Percentiles rank a stretch among this genome's conserved stretches.
Evolutionary conservation across 1,140 invertebrate genomes (phyloP).

Genomic region (Eciton burchellii): DNA sequence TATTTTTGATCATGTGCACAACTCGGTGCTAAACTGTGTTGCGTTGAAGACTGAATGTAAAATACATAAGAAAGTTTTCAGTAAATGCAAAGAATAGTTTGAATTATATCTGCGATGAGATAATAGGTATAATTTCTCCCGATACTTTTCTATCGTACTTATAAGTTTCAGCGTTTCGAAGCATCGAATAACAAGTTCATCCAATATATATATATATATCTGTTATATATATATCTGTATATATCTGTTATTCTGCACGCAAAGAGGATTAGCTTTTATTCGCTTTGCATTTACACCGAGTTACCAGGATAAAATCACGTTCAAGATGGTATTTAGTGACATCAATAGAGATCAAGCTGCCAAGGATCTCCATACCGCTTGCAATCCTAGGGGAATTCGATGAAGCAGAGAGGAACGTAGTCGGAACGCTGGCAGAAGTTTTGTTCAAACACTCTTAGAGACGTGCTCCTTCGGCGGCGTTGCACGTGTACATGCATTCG

Average conservation of each 20-base stretch:
- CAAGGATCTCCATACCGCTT: constrained; percentile 19
- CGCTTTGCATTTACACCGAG: constrained; percentile 50
- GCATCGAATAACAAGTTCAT: constrained; percentile 24
- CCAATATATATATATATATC: background rate
- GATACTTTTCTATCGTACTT: background rate
- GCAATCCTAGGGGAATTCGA: constrained; percentile 37
- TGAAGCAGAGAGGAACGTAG: constrained; percentile 7
- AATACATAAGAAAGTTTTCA: no score
- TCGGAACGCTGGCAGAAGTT: constrained; percentile 68
- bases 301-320: constrained; percentile 46
- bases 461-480: constrained; percentile 73
- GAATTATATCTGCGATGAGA: no score
- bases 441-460: constrained; percentile 75
- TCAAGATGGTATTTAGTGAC: constrained; percentile 37
- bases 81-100: no score
- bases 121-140: background rate
- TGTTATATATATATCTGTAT: constrained; percentile 5
- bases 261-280: constrained; percentile 11
- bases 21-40: no score
- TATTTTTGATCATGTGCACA: no score
- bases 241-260: background rate
- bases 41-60: no score
- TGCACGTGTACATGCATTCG: constrained; percentile 75
- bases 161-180: constrained; percentile 36
- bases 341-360: constrained; percentile 55